These are phyloP conservation scores for Graphium colonna DNA, from an alignment of 2,888 invertebrate genomes.

Conservation along the genomic window DNA sequence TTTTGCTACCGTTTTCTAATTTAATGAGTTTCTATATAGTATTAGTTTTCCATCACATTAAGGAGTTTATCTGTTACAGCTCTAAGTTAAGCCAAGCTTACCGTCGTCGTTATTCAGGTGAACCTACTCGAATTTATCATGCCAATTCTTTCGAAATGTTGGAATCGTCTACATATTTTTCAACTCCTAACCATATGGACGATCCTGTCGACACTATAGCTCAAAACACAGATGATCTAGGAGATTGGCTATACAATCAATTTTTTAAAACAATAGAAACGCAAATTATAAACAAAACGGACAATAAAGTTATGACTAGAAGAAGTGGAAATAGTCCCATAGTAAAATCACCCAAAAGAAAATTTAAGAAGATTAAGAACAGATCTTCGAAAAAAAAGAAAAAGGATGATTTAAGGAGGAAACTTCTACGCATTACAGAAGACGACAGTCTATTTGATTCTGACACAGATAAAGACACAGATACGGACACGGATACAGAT, in stretches of 20 bases:
- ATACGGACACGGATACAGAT: conserved; percentile 21
- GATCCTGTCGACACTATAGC: conserved; percentile 47
- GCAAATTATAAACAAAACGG: conserved; percentile 62
- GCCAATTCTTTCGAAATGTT: conserved; percentile 24
- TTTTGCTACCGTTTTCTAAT: too few species aligned
- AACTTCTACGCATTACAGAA: conserved; percentile 58
- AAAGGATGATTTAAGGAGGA: conserved; percentile 43
- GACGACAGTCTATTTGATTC: conserved; percentile 64
- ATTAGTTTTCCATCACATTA: background rate
- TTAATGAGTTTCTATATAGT: too few species aligned
- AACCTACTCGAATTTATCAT: conserved; percentile 39
- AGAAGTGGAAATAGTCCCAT: conserved; percentile 38
- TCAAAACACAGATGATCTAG: conserved; percentile 59
- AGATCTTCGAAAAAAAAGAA: conserved; percentile 33
- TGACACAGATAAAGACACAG: conserved; percentile 36
- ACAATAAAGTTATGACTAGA: conserved; percentile 42
- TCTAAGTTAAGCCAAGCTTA: conserved; percentile 48
- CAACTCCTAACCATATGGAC: conserved; percentile 36
- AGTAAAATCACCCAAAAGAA: conserved; percentile 24
- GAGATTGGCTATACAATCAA: conserved; percentile 71
- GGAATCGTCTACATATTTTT: conserved; percentile 31
- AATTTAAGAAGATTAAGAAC: conserved; percentile 27
- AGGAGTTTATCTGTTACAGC: conserved; percentile 41
- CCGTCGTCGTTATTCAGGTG: conserved; percentile 39
- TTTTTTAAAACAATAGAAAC: conserved; percentile 71